Evolutionary conservation across 2,113 vertebrate genomes (phyloP), one percentile per base, ranked within the genome.

Genomic region (Microtus oregoni): DNA sequence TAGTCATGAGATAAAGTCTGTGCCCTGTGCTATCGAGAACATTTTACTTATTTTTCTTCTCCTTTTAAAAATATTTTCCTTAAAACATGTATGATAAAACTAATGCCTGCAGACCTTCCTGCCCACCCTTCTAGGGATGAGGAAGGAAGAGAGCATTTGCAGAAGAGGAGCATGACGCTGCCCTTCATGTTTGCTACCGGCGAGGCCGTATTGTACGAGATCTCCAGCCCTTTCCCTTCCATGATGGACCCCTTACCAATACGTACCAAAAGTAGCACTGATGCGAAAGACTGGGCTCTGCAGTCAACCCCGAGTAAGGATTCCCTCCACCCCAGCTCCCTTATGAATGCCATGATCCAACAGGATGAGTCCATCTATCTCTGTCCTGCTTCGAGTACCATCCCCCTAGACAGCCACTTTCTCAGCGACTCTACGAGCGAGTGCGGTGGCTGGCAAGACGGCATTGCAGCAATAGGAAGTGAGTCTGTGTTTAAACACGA

Each of bases 151-250:
- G 99, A 99, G 28, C 98, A 99, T 91, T 97, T 99, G 81, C 98
- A 91, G 90, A 99, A 99, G 68, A 98, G 99, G 86, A 98, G 95
- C 94, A 91, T 97, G 92, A 98, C 97, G 44, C 67, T 99, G 90
- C 99, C 99, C 28, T 99, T 99, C 94, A 98, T 98, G 98, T 99
- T 99, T 86, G 97, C 99, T 72, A 99, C 99, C 7, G 99, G 99
- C 24, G 99, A 99, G 97, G 99, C 99, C 28, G 96, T 99, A 58
- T 89, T 99, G 2, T 99, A 99, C 63, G 98, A 99, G 95, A 35
- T 97, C 0, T 97, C 95, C 68, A 98, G 96, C 82, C 97, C 98
- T 9, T 92, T 98, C 88, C 97, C 95, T 0, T 55, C 95, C 38
- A 15, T 98, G 44, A 93, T 97, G 96, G 98, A 98, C 52, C 61